Percentiles rank a stretch among this genome's conserved stretches.
Conservation (phyloP, 2,113 vertebrate genomes). For the Ammodytes marinus region DNA sequence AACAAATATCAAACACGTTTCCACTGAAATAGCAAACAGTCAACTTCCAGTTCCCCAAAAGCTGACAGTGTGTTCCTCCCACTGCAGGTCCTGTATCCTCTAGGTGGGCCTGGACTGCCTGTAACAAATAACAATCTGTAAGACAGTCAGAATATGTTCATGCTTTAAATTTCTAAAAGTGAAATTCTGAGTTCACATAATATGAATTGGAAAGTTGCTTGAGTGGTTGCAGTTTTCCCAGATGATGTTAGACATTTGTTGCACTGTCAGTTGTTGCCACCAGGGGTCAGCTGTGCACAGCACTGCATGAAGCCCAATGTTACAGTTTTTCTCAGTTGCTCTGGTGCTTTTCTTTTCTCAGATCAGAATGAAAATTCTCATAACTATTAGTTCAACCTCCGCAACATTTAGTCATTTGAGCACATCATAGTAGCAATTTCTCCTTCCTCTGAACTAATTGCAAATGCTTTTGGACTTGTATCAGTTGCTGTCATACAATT, state of each 20-base stretch:
- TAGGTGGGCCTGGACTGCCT: slow-evolving; percentile 8
- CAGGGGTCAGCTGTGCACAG: slow-evolving; percentile 79
- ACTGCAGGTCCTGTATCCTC: slow-evolving; percentile 52
- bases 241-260: background rate
- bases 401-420: no score
- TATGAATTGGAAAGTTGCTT: background rate
- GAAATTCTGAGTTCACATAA: background rate
- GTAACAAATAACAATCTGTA: background rate
- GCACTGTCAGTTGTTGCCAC: slow-evolving; percentile 59
- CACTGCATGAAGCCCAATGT: slow-evolving; percentile 11
- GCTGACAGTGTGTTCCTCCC: slow-evolving; percentile 65
- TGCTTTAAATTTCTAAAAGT: rapidly evolving
- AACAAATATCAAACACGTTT: slow-evolving; percentile 80
- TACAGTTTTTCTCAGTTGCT: background rate
- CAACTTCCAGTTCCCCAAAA: slow-evolving; percentile 79
- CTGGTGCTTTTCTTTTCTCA: no score
- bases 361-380: no score
- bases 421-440: no score
- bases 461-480: no score
- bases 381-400: no score
- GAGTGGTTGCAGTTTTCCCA: background rate
- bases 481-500: no score
- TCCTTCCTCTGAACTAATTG: no score
- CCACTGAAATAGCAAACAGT: slow-evolving; percentile 79
- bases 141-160: background rate